phyloP scores from a whole-genome alignment of 2,888 invertebrate genomes.

The Bibio marci region DNA sequence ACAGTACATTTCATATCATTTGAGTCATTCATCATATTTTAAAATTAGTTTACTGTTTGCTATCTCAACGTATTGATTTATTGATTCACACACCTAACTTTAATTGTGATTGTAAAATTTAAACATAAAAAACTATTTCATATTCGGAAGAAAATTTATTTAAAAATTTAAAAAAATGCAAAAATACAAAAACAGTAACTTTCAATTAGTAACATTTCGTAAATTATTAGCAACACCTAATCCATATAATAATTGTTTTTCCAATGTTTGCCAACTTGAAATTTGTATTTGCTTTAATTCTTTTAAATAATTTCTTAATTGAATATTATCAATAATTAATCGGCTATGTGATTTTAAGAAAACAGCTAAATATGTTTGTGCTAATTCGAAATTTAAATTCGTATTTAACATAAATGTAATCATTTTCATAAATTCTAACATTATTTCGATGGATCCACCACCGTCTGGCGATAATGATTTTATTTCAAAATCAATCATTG shows the following conservation, averaged over 20 bases:
- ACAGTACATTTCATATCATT: too few relatives aligned
- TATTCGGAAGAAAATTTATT: too few relatives aligned
- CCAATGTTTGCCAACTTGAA: conserved; percentile 46
- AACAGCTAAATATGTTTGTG: conserved; percentile 74
- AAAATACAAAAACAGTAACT: too few relatives aligned
- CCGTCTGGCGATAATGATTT: conserved; percentile 56
- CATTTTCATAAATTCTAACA: conserved; percentile 64
- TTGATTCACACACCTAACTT: too few relatives aligned
- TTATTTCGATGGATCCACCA: conserved; percentile 49
- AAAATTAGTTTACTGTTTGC: too few relatives aligned
- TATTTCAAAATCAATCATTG: conserved; percentile 75
- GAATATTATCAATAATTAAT: conserved; percentile 35
- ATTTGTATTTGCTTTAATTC: conserved; percentile 40
- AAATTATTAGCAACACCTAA: conserved; percentile 59
- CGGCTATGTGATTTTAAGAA: conserved; percentile 69
- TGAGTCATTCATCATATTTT: too few relatives aligned
- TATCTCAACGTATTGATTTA: too few relatives aligned
- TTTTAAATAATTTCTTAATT: conserved; percentile 36
- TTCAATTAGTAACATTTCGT: conserved; percentile 32
- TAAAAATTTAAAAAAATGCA: too few relatives aligned
- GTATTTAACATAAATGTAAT: conserved; percentile 51
- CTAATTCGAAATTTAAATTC: conserved; percentile 73
- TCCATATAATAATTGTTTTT: conserved; percentile 53
- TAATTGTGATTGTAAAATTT: too few relatives aligned
- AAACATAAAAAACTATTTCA: too few relatives aligned